Base-by-base conservation (phyloP, 2,113 vertebrate species). In the Aix galericulata region DNA sequence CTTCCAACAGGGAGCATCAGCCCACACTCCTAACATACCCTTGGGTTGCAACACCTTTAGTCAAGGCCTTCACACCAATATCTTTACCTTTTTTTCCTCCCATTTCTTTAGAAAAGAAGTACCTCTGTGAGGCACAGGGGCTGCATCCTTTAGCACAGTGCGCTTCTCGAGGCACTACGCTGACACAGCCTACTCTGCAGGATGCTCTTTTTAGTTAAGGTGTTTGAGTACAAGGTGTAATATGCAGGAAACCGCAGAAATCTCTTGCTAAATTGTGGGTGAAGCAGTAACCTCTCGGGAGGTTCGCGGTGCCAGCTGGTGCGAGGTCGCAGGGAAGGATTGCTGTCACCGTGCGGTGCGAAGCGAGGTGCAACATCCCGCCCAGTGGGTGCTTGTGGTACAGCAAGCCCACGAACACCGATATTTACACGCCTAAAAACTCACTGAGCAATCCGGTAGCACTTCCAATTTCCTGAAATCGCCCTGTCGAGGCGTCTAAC, bases 271-370 rank as follows among this genome's bases (percentile, higher is more conserved):
- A 64, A 29, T 12, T 77, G 52, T 38, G 50, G 62, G 48, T 34
- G 50, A 60, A 88, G 68, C 55, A 48, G 71, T 14, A 29, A 40
- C n/a, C 25, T 73, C 64, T 56, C 20, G 17, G 64, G 52, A 38
- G 27, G 18, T 21, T 11, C 48, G 11, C 12, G 1, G 7, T 8
- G 64, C 8, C n/a, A 42, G 53, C 38, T 25, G 6, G 38, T 25
- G 13, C 3, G 1, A 48, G 27, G 31, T 62, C 14, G 26, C 21
- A 13, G 12, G 1, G 20, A 34, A 52, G 38, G 6, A 22, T 5
- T 25, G 21, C 9, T 66, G 8, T 7, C 1, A 1, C 12, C 32
- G 15, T 3, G 31, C 38, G 3, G 21, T 1, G 59, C 0, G 0
- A 26, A 40, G 58, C 71, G 60, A 66, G 46, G 53, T 42, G 52